Evolutionary conservation across 2,888 invertebrate genomes (phyloP).

Genomic region (Diadegma fenestrale): DNA sequence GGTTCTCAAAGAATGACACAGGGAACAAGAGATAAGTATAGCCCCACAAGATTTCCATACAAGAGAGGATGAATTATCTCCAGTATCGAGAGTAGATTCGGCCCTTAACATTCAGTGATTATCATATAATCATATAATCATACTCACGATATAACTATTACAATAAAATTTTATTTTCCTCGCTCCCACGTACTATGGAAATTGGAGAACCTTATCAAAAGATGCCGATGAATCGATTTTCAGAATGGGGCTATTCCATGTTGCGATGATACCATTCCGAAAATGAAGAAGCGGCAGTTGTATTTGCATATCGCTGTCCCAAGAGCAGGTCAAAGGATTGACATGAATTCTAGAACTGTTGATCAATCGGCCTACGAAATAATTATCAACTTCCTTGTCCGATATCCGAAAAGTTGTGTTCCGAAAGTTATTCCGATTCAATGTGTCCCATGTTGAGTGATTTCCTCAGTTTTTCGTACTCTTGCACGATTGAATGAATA

Average conservation of each 20-base stretch:
- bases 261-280: neutral
- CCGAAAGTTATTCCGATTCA: no score
- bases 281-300: neutral
- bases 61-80: neutral
- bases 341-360: neutral
- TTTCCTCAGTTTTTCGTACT: no score
- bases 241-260: neutral
- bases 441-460: no score
- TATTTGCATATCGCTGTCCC: neutral
- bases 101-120: neutral
- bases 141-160: neutral
- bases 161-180: slow-evolving; percentile 3
- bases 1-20: neutral
- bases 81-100: neutral
- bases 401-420: neutral
- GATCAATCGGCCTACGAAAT: neutral
- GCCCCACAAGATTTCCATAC: slow-evolving; percentile 1
- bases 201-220: neutral
- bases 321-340: neutral
- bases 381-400: neutral
- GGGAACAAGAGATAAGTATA: slow-evolving; percentile 1
- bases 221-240: neutral
- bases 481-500: no score
- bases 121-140: neutral
- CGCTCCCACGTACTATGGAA: neutral